These are phyloP conservation scores for Valencia hispanica DNA, from an alignment of 2,797 vertebrate genomes.

Conservation along the genomic window DNA sequence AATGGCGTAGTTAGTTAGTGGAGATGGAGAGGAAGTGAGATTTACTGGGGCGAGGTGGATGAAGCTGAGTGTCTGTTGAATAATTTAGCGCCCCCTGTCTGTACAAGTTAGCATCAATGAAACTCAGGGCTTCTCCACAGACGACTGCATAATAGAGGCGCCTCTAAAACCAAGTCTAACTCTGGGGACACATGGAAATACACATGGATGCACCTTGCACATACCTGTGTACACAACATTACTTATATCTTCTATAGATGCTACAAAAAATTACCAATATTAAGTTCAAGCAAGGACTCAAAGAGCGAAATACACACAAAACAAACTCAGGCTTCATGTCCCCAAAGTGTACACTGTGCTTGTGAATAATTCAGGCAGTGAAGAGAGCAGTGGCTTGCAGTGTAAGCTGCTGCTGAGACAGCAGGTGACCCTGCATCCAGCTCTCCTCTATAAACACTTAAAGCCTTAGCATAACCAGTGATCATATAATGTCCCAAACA, in stretches of 20 bases:
- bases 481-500: neutral
- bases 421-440: constrained; percentile 74
- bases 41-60: constrained; percentile 60
- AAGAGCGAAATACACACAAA: constrained; percentile 50
- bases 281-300: constrained; percentile 28
- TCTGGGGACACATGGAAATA: constrained; percentile 16
- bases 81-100: constrained; percentile 82
- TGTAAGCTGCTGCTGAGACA: constrained; percentile 71
- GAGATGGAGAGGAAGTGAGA: constrained; percentile 62
- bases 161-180: constrained; percentile 53
- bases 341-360: constrained; percentile 53
- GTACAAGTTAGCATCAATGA: constrained; percentile 78
- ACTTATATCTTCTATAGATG: constrained; percentile 11
- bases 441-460: constrained; percentile 5
- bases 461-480: neutral
- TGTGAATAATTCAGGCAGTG: constrained; percentile 80
- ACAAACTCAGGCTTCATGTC: constrained; percentile 52
- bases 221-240: constrained; percentile 5
- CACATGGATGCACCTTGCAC: neutral
- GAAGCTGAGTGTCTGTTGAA: constrained; percentile 74
- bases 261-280: constrained; percentile 19
- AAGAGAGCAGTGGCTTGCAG: constrained; percentile 58
- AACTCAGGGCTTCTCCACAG: constrained; percentile 66
- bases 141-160: constrained; percentile 52
- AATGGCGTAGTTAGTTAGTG: constrained; percentile 46